Conservation (phyloP, 2,113 vertebrate species). For the Phaethornis superciliosus region DNA sequence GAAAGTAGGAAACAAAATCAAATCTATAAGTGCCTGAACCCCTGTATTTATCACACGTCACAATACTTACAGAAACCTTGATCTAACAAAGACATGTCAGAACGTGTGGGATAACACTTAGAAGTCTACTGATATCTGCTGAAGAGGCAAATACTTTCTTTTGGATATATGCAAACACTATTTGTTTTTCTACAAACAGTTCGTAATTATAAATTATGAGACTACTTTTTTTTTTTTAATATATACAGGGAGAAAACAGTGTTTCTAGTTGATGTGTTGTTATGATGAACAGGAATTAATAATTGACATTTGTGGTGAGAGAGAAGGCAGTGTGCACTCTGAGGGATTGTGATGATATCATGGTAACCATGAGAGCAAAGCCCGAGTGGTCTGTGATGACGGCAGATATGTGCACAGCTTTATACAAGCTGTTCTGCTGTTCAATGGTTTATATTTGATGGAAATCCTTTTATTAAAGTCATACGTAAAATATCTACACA, state of each 20-base stretch:
- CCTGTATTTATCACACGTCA: not conserved
- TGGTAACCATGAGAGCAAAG: slow-evolving; percentile 68
- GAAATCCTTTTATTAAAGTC: not conserved
- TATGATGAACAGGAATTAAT: slow-evolving; percentile 57
- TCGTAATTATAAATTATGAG: not conserved
- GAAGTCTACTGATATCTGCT: no score
- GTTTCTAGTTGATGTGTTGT: not conserved
- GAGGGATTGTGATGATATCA: slow-evolving; percentile 49
- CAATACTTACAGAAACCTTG: not conserved
- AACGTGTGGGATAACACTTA: not conserved
- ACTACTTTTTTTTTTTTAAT: not conserved
- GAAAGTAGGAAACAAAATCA: not conserved
- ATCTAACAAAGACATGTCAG: not conserved
- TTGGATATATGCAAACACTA: not conserved
- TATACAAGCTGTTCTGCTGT: slow-evolving; percentile 13
- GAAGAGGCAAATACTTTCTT: slow-evolving; percentile 8
- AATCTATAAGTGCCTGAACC: not conserved
- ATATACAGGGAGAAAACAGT: not conserved
- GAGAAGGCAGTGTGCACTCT: not conserved
- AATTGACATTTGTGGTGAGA: slow-evolving; percentile 41
- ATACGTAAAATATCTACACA: not conserved
- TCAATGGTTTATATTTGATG: not conserved
- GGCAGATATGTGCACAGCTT: slow-evolving; percentile 20
- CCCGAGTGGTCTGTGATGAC: slow-evolving; percentile 40
- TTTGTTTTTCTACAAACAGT: not conserved